These are phyloP conservation scores for Cygnus atratus DNA, from an alignment of 2,113 vertebrate species.

Conservation along the genomic window DNA sequence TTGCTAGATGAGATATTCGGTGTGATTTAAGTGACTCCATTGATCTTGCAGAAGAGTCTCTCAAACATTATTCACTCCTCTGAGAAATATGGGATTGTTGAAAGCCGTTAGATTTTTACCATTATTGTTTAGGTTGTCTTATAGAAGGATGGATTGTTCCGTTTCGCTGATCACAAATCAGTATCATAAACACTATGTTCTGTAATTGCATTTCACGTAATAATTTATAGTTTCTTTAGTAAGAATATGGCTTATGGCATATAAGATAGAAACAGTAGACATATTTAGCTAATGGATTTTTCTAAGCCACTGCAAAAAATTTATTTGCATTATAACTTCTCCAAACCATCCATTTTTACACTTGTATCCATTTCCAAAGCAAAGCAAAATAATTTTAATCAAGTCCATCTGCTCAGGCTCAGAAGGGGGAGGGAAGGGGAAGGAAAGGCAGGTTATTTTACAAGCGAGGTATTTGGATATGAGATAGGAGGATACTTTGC, in stretches of 20 bases:
- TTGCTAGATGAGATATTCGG: not conserved
- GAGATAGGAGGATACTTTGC: not conserved
- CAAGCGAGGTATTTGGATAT: not conserved
- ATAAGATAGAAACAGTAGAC: not conserved
- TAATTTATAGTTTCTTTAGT: not conserved
- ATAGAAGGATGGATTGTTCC: not conserved
- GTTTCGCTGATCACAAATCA: not conserved
- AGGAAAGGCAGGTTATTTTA: not conserved
- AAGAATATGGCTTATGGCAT: not conserved
- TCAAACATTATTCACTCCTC: not conserved
- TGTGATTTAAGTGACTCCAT: not conserved
- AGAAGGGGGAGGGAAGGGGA: not conserved
- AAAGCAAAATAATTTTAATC: not conserved
- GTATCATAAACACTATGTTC: not conserved
- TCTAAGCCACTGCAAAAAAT: not conserved
- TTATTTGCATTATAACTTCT: not conserved
- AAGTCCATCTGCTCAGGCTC: not conserved
- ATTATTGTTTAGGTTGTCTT: not conserved
- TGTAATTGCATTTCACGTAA: not conserved
- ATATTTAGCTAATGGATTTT: not conserved
- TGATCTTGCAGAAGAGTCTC: not conserved
- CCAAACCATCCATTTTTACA: not conserved
- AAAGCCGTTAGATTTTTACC: not conserved
- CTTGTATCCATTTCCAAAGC: not conserved
- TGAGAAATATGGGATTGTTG: not conserved